These are phyloP conservation scores for Nomada ruficornis DNA, from an alignment of 2,888 invertebrate species.

Conservation along the genomic window DNA sequence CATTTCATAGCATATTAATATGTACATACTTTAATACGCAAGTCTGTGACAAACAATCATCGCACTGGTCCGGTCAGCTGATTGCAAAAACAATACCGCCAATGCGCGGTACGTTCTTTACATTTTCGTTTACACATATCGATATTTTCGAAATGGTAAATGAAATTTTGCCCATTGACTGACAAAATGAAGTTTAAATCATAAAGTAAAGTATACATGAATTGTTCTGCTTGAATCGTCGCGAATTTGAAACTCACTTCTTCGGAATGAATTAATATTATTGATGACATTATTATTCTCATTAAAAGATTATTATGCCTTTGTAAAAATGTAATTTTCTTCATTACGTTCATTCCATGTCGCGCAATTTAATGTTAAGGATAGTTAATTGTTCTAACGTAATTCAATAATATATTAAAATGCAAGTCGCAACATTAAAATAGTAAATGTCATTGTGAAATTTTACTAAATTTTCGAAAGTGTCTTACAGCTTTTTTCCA, in stretches of 20 bases:
- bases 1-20: slow-evolving; percentile 2
- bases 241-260: slow-evolving; percentile 1
- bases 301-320: neutral
- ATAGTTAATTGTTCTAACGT: too few species aligned
- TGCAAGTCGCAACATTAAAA: too few species aligned
- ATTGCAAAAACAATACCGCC: slow-evolving; percentile 31
- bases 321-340: neutral
- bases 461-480: too few species aligned
- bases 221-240: neutral
- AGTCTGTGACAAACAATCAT: neutral
- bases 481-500: too few species aligned
- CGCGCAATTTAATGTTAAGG: too few species aligned
- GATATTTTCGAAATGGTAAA: neutral
- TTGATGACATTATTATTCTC: neutral
- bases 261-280: neutral
- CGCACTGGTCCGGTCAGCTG: slow-evolving; percentile 48
- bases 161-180: neutral
- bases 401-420: too few species aligned
- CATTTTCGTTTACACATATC: neutral
- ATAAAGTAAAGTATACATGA: neutral
- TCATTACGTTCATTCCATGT: neutral
- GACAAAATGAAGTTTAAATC: neutral
- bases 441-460: too few species aligned
- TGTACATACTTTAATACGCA: too few species aligned
- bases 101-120: neutral